Evolutionary conservation across 1,140 invertebrate species (phyloP).

Genomic region (Zaprionus nigranus): DNA sequence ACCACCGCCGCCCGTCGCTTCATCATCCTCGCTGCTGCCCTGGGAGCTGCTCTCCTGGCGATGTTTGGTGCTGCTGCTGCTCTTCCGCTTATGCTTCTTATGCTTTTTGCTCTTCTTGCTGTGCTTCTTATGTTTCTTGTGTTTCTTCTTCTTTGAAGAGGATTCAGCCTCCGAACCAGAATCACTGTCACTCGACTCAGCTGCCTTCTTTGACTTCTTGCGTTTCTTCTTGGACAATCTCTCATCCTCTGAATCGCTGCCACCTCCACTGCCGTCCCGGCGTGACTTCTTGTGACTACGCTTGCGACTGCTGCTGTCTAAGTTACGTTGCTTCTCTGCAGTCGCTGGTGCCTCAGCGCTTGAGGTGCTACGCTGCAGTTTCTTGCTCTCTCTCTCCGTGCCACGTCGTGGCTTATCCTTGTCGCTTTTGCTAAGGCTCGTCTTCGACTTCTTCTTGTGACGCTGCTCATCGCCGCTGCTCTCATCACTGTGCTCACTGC

Average conservation of each 20-base stretch:
- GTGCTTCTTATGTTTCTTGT: conserved; percentile 89
- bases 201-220: conserved; percentile 83
- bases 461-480: conserved; percentile 64
- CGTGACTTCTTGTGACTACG: conserved; percentile 78
- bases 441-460: conserved; percentile 39
- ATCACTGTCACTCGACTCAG: conserved; percentile 87
- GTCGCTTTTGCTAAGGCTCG: conserved; percentile 23
- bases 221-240: conserved; percentile 85
- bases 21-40: conserved; percentile 86
- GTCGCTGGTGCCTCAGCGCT: conserved; percentile 34
- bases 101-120: conserved; percentile 89
- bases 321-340: conserved; percentile 28
- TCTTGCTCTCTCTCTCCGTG: conserved; percentile 64
- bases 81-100: conserved; percentile 87
- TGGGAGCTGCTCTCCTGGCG: conserved; percentile 86
- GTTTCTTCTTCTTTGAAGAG: conserved; percentile 87
- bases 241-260: conserved; percentile 79
- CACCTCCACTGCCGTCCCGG: conserved; percentile 78
- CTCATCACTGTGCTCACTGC: conserved; percentile 80
- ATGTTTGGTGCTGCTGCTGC: conserved; percentile 85
- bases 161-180: conserved; percentile 87
- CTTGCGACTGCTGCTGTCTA: conserved; percentile 59
- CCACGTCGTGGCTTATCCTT: conserved; percentile 46
- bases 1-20: conserved; percentile 74
- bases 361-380: conserved; percentile 43